Percentiles rank a stretch among this genome's conserved stretches.
Evolutionary conservation across 2,113 vertebrate species (phyloP).

Genomic region (Telmatochromis sp.): DNA sequence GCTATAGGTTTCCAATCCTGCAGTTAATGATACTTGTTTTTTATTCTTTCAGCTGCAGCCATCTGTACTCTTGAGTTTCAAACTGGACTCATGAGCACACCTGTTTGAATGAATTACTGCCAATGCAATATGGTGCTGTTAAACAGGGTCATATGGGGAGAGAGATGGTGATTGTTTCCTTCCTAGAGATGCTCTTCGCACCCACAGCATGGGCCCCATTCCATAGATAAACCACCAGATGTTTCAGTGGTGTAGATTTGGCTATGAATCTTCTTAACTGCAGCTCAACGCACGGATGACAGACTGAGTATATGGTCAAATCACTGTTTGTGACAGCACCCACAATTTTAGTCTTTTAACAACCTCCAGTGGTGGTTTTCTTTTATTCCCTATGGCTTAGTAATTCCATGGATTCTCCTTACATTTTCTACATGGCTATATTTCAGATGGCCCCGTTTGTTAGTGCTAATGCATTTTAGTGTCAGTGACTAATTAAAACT

Average conservation of each 20-base stretch:
- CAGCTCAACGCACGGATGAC: slow-evolving; percentile 19
- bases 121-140: slow-evolving; percentile 1
- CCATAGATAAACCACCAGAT: slow-evolving; percentile 35
- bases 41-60: slow-evolving; percentile 18
- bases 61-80: slow-evolving; percentile 2
- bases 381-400: not conserved
- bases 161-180: slow-evolving; percentile 52
- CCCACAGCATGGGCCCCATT: slow-evolving; percentile 25
- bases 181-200: slow-evolving; percentile 5
- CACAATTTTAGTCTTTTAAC: slow-evolving; percentile 28
- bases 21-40: slow-evolving; percentile 45
- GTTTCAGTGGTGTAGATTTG: slow-evolving; percentile 13
- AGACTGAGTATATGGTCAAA: slow-evolving; percentile 38
- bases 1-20: slow-evolving; percentile 19
- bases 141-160: slow-evolving; percentile 17
- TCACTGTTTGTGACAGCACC: slow-evolving; percentile 37
- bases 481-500: slow-evolving; percentile 68
- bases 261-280: slow-evolving; percentile 42
- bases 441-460: slow-evolving; percentile 39
- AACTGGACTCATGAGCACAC: slow-evolving; percentile 15
- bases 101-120: slow-evolving; percentile 43
- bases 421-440: slow-evolving; percentile 2
- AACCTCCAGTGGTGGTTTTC: slow-evolving; percentile 9
- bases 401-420: not conserved
- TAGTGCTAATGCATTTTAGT: slow-evolving; percentile 51